Base-by-base conservation (phyloP, 2,113 vertebrate species). In the Panthera tigris region DNA sequence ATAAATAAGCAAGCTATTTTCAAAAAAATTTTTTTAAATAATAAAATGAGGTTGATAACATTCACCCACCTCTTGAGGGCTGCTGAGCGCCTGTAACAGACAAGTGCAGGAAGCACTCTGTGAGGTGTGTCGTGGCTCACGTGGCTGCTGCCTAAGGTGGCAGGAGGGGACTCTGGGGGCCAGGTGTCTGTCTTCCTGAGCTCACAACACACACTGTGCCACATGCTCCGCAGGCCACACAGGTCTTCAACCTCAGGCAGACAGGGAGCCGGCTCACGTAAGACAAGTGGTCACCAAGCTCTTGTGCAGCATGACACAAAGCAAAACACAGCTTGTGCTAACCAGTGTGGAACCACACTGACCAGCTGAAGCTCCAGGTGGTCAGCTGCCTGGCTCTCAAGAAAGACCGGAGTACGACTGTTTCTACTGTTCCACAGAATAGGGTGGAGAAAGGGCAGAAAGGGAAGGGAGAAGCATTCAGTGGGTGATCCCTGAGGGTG, bases 191-290 rank as follows among this genome's bases (percentile, higher is more conserved):
- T 27, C 29, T 73, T 57, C 0, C 1, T 41, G 15, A 29, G 9
- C 57, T n/a, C 29, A 18, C 19, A 21, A 45, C 5, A 27, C 5
- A 0, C 10, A 68, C 25, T 4, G 0, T 4, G 23, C 55, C 57
- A 29, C 63, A 21, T 0, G 9, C n/a, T 52, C 15, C 31, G 6
- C 33, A 3, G 71, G 39, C 68, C 57, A 39, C 4, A 1, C 5
- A 21, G 52, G 69, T n/a, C 86, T 76, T 15, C 18, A 11, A 33
- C 21, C 0, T 15, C 45, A 6, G 57, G n/a, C 18, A 50, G 41
- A 65, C 4, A 1, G 50, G 41, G 71, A 57, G 83, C n/a, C 79
- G 27, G 41, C 68, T n/a, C 74, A 25, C 76, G 13, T 4, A 31
- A 65, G 52, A 50, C 78, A 21, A 27, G 29, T 0, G 11, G 65